Percentiles rank a stretch among this genome's conserved stretches.
phyloP scores from a whole-genome alignment of 2,797 vertebrate species.

The Nothura maculosa region DNA sequence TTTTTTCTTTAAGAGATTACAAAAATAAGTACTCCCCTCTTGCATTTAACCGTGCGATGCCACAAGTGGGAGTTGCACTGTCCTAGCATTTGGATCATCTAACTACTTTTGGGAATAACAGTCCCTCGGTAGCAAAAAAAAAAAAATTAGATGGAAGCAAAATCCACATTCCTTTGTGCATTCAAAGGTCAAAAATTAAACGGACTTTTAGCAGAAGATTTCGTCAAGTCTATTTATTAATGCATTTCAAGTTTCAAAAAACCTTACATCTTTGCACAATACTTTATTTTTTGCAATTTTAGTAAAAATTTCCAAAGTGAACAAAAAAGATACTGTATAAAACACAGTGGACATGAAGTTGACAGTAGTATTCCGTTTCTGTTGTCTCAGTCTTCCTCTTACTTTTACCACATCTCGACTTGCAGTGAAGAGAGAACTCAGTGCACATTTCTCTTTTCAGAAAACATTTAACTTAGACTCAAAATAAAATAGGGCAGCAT shows the following conservation, averaged over 20 bases:
- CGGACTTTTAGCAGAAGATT: constrained; percentile 73
- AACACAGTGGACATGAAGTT: constrained; percentile 94
- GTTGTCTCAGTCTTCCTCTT: constrained; percentile 79
- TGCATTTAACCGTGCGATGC: background rate
- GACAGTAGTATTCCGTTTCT: constrained; percentile 91
- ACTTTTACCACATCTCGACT: constrained; percentile 91
- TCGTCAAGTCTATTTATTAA: constrained; percentile 96
- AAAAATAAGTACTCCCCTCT: background rate
- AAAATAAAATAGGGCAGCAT: constrained; percentile 91
- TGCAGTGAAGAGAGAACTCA: constrained; percentile 92
- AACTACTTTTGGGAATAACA: background rate
- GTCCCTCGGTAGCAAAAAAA: background rate
- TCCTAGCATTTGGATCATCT: background rate
- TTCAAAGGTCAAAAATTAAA: constrained; percentile 62
- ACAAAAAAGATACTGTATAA: constrained; percentile 93
- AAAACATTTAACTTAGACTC: constrained; percentile 88
- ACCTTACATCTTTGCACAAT: constrained; percentile 92
- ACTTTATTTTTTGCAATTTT: constrained; percentile 91
- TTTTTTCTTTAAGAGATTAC: background rate
- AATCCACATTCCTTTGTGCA: background rate
- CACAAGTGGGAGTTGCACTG: background rate
- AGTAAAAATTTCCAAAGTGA: constrained; percentile 93
- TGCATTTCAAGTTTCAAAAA: constrained; percentile 97
- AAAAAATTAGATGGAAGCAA: background rate
- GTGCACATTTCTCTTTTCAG: constrained; percentile 91